These are phyloP conservation scores for Mionectes olivaceus DNA, from an alignment of 2,797 vertebrate species.

Conservation along the genomic window DNA sequence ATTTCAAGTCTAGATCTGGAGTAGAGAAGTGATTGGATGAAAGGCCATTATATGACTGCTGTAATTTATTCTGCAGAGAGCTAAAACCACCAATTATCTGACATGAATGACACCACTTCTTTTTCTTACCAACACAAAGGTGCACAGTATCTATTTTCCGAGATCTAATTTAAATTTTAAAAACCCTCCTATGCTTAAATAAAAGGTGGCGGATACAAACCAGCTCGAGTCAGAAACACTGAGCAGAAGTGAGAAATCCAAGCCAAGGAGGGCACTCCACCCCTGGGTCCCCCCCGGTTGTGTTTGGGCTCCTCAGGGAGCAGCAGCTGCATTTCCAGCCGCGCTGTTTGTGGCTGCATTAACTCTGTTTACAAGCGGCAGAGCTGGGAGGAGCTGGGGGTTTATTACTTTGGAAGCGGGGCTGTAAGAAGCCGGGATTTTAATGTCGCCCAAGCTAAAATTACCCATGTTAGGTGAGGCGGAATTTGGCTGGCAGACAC, in stretches of 20 bases:
- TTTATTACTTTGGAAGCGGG: background rate
- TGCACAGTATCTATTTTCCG: conserved; percentile 67
- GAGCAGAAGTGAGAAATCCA: background rate
- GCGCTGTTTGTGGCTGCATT: background rate
- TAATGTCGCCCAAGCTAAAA: background rate
- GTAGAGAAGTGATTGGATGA: conserved; percentile 75
- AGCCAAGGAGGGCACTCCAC: background rate
- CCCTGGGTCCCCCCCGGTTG: background rate
- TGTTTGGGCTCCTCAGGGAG: accelerated
- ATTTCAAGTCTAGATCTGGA: conserved; percentile 72
- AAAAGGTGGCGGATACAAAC: conserved; percentile 41
- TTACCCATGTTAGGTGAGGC: accelerated
- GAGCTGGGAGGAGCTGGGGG: background rate
- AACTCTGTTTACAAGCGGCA: background rate
- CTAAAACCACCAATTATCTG: conserved; percentile 77
- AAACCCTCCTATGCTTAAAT: conserved; percentile 59
- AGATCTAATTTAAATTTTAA: conserved; percentile 72
- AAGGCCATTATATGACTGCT: conserved; percentile 74
- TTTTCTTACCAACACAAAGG: conserved; percentile 73
- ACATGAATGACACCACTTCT: conserved; percentile 76
- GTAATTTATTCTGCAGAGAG: conserved; percentile 76
- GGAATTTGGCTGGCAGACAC: background rate
- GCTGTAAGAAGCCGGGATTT: background rate
- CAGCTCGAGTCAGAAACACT: background rate
- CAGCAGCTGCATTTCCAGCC: background rate